phyloP scores from a whole-genome alignment of 1,140 invertebrate species.

The Nasonia vitripennis region DNA sequence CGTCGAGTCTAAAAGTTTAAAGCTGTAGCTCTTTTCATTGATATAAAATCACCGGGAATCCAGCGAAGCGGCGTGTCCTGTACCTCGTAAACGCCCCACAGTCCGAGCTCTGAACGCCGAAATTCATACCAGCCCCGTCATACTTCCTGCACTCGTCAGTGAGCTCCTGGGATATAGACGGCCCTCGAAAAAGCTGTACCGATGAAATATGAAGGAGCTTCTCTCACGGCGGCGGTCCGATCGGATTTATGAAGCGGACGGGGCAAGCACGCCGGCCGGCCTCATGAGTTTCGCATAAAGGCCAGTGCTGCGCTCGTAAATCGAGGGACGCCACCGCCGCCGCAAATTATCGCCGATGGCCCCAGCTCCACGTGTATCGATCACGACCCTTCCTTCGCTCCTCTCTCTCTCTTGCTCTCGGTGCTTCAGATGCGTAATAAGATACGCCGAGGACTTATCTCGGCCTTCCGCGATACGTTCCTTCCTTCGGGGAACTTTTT shows the following conservation, averaged over 20 bases:
- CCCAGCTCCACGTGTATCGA: neutral
- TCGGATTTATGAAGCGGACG: conserved; percentile 9
- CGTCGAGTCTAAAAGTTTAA: no score
- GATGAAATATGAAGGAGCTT: conserved; percentile 15
- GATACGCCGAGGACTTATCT: conserved; percentile 1
- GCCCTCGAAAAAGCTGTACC: neutral
- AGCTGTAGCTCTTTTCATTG: no score
- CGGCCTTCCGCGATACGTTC: neutral
- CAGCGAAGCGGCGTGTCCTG: no score
- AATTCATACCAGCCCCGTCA: neutral
- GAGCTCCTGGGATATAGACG: neutral
- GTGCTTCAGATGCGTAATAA: neutral
- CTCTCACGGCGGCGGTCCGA: neutral
- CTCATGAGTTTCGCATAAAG: conserved; percentile 52
- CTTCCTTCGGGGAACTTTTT: no score
- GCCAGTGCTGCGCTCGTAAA: neutral
- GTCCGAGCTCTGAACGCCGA: neutral
- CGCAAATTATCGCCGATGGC: conserved; percentile 15
- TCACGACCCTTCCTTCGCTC: neutral
- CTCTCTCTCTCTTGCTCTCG: no score
- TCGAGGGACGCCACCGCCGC: neutral
- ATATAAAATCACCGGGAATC: no score
- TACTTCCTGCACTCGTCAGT: neutral
- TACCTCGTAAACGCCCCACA: neutral
- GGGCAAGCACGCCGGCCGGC: neutral